Evolutionary conservation across 2,113 vertebrate genomes (phyloP), one percentile per base, ranked within the genome.

Genomic region (Phaetusa simplex): DNA sequence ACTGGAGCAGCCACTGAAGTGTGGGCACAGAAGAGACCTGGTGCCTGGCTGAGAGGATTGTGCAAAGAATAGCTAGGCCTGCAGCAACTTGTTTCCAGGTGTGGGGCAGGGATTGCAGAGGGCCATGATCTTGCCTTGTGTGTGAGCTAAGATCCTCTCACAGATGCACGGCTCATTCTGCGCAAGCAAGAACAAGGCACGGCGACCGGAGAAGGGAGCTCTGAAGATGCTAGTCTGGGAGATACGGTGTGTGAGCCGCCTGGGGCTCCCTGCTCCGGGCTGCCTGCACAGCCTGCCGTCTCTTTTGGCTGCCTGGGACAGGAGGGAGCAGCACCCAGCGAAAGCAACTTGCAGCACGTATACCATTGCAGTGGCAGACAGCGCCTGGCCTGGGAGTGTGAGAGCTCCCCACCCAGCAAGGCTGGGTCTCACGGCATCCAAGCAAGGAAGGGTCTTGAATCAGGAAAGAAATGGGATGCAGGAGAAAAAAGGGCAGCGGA

Each of bases 181-280:
- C 5, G 38, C 7, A 6, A 79, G 43, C 19, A 73, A 30, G 56
- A 86, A 17, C 36, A 24, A 34, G 50, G 26, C 23, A 16, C 5
- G 7, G 58, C 65, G 64, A 69, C 22, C 32, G 23, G n/a, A 55
- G 56, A 19, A 38, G 43, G 34, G 76, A 52, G 23, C n/a, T 65
- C 77, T 43, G 52, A 78, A 82, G 72, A 17, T 14, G 6, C 30
- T 59, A 8, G 24, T 40, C 34, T 52, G 29, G 34, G 50, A 58
- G 21, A 29, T 45, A 38, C 0, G 2, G 8, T 45, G 27, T 0
- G 0, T 24, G 30, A 61, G 8, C 45, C 7, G 18, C 10, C n/a
- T 79, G 59, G 30, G 23, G 13, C n/a, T n/a, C 3, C 19, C 7
- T 0, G 0, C 7, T 74, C 34, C 14, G 2, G 8, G n/a, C 55